Conservation (phyloP, 2,888 invertebrate genomes). For the Uloborus plumipes region DNA sequence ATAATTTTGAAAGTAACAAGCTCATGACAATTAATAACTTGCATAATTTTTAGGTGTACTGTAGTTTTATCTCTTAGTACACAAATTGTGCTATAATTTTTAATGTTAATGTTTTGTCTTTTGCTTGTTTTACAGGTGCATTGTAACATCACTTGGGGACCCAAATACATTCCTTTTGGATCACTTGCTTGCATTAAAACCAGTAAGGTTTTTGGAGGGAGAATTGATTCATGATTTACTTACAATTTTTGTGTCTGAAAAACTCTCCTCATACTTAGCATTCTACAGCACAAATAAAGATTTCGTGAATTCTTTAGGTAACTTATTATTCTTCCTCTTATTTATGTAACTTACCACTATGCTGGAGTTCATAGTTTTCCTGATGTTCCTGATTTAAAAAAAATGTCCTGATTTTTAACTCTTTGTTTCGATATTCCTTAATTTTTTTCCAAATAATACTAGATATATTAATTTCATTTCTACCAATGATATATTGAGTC, state of each 20-base stretch:
- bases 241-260: slow-evolving; percentile 94
- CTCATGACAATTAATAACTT: no score
- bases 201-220: slow-evolving; percentile 94
- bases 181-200: slow-evolving; percentile 91
- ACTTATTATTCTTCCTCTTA: slow-evolving; percentile 32
- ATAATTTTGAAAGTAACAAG: no score
- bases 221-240: slow-evolving; percentile 94
- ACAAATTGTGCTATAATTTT: not conserved
- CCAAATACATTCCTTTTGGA: slow-evolving; percentile 96
- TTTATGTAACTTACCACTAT: no score
- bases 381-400: no score
- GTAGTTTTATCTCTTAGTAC: no score
- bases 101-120: not conserved
- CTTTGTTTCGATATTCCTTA: no score
- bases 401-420: no score
- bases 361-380: no score
- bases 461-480: no score
- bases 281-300: slow-evolving; percentile 94
- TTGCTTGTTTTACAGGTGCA: slow-evolving; percentile 77
- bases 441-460: no score
- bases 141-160: slow-evolving; percentile 94
- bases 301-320: slow-evolving; percentile 80
- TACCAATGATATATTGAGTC: no score
- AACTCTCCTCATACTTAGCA: slow-evolving; percentile 88
- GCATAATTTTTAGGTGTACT: no score